A percentile compares a stretch with the other conserved stretches of the same genome.
Conservation (phyloP, 2,888 invertebrate genomes). For the Amblyjoppa proteus region DNA sequence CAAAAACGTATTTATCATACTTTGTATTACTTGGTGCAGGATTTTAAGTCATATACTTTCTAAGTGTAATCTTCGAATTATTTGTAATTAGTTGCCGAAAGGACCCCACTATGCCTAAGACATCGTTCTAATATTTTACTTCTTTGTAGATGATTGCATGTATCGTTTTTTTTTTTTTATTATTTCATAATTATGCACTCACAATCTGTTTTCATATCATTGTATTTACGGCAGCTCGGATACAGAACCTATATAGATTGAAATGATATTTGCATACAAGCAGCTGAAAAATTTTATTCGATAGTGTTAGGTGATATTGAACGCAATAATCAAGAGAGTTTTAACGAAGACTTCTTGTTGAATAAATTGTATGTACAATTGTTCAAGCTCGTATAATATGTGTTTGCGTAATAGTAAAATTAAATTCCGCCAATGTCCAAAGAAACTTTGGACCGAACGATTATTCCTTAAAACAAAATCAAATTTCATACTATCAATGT, state of each 20-base stretch:
- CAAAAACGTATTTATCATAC: slow-evolving; percentile 60
- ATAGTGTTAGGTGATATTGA: slow-evolving; percentile 60
- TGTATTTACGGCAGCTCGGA: slow-evolving; percentile 61
- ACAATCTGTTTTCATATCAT: slow-evolving; percentile 53
- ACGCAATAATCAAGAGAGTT: slow-evolving; percentile 67
- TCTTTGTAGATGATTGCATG: slow-evolving; percentile 26
- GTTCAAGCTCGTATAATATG: slow-evolving; percentile 51
- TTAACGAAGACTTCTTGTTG: slow-evolving; percentile 51
- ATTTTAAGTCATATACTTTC: slow-evolving; percentile 53
- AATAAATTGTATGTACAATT: slow-evolving; percentile 55
- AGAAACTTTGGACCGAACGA: slow-evolving; percentile 51
- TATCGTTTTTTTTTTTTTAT: slow-evolving; percentile 38
- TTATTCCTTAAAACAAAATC: slow-evolving; percentile 59
- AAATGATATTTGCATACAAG: slow-evolving; percentile 58
- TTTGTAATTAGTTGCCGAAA: slow-evolving; percentile 61
- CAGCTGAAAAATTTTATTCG: slow-evolving; percentile 64
- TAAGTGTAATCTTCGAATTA: slow-evolving; percentile 46
- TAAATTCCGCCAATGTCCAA: slow-evolving; percentile 61
- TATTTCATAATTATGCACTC: slow-evolving; percentile 29
- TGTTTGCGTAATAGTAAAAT: slow-evolving; percentile 46
- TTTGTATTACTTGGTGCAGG: slow-evolving; percentile 61
- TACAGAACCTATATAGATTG: slow-evolving; percentile 55
- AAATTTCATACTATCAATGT: slow-evolving; percentile 63
- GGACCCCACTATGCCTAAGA: slow-evolving; percentile 67
- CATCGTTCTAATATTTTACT: slow-evolving; percentile 42